Base-by-base conservation (phyloP, 2,113 vertebrate species). In the Ariopsis seemanni region DNA sequence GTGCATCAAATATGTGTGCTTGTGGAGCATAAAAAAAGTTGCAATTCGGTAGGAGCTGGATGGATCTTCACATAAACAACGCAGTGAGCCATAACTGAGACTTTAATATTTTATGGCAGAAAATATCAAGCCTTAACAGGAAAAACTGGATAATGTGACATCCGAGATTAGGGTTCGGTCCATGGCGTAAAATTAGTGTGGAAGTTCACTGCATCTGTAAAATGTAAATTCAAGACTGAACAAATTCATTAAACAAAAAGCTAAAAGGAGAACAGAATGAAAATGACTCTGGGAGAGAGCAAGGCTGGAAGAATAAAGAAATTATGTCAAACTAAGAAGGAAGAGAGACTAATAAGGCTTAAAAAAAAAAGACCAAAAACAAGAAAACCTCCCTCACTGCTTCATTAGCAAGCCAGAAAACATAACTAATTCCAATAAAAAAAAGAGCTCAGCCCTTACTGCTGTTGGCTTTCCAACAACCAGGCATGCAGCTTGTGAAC, bases 21-120 rank as follows among this genome's bases (percentile, higher is more conserved):
- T 25, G 57, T 52, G 17, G 4, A 67, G n/a, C 34, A 65, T 55
- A n/a, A 67, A 79, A 79, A 65, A 79, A 63, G 57, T 85, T 85
- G 50, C 9, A 14, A 34, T 48, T 20, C 25, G 20, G 57, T 77
- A 48, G 63, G 34, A 11, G 57, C 71, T n/a, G 5, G 0, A 22
- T n/a, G 55, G 30, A 85, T 62, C 57, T 52, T 52, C 63, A 58
- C 62, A 69, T 69, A 50, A 69, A 52, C 42, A n/a, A 7, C 30
- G 48, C 25, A 18, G 25, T 9, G 82, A 83, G 82, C 48, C 62
- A 18, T 69, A 25, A 69, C 53, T 4, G 27, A 15, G 48, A 52
- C 48, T 53, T 12, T 52, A 75, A 77, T 77, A 77, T 77, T 77
- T 77, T n/a, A 77, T 50, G 22, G 8, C 48, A 1, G 48, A 53